A percentile compares a stretch with the other conserved stretches of the same genome.
Conservation (phyloP, 2,888 invertebrate genomes). For the Neelides folsomi region DNA sequence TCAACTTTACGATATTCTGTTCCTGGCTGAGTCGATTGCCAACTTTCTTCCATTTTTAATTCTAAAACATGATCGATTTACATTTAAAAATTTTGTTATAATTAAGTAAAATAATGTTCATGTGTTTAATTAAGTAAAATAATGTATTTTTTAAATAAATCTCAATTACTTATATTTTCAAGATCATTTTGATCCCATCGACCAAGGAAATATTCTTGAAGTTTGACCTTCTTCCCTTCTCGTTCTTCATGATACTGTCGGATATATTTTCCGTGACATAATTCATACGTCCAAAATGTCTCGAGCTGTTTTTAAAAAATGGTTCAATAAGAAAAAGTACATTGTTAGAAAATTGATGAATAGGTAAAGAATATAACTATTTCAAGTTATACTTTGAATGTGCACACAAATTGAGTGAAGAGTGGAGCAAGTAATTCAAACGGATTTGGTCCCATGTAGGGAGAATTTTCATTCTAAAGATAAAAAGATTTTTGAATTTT, state of each 20-base stretch:
- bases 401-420: slow-evolving; percentile 65
- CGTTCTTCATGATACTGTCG: slow-evolving; percentile 92
- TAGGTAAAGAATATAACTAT: no score
- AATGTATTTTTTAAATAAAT: neutral
- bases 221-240: slow-evolving; percentile 67
- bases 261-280: slow-evolving; percentile 82
- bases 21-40: no score
- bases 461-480: slow-evolving; percentile 42
- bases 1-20: slow-evolving; percentile 34
- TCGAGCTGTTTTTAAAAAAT: slow-evolving; percentile 46
- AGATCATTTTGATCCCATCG: slow-evolving; percentile 56
- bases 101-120: neutral
- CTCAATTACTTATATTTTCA: slow-evolving; percentile 39
- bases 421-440: slow-evolving; percentile 61
- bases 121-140: neutral
- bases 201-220: slow-evolving; percentile 76
- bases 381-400: slow-evolving; percentile 48
- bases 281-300: slow-evolving; percentile 91
- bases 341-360: neutral
- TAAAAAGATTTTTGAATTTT: slow-evolving; percentile 2
- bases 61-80: slow-evolving; percentile 21
- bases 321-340: neutral
- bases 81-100: slow-evolving; percentile 1
- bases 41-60: slow-evolving; percentile 26
- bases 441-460: slow-evolving; percentile 60